Evolutionary conservation across 30 jellyfish, hydroid and myxozoan species (phyloP).

Genomic region (Morbakka virulenta): DNA sequence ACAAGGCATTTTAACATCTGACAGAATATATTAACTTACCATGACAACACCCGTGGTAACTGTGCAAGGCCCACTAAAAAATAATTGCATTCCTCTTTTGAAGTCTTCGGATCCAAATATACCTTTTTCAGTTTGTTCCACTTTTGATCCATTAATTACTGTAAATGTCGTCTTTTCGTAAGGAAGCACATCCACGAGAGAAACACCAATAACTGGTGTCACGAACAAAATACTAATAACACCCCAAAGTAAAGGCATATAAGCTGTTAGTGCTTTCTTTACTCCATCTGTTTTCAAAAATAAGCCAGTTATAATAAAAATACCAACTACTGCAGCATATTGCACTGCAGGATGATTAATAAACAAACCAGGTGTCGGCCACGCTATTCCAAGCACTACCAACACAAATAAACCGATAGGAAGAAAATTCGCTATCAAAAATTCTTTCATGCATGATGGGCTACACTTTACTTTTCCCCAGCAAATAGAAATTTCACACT

Average conservation of each 20-base stretch:
- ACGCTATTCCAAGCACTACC: conserved; percentile 74
- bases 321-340: conserved; percentile 72
- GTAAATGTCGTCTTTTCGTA: conserved; percentile 30
- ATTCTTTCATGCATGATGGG: conserved; percentile 1
- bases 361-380: conserved; percentile 81
- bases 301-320: conserved; percentile 82
- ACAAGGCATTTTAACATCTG: too few species aligned
- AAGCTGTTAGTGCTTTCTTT: conserved; percentile 83
- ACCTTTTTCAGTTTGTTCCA: conserved; percentile 33
- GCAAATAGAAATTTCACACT: too few species aligned
- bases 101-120: conserved; percentile 71
- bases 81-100: conserved; percentile 80
- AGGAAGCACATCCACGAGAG: conserved; percentile 44
- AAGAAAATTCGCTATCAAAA: conserved; percentile 51
- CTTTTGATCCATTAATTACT: conserved; percentile 20
- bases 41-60: conserved; percentile 88
- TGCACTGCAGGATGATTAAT: conserved; percentile 65
- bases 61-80: conserved; percentile 87
- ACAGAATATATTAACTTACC: too few species aligned
- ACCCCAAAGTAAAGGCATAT: conserved; percentile 81
- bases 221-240: conserved; percentile 57
- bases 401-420: conserved; percentile 72
- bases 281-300: conserved; percentile 74
- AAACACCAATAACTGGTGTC: conserved; percentile 74
- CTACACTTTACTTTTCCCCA: too few species aligned